These are phyloP conservation scores for Hartigia nigra DNA, from an alignment of 2,888 invertebrate genomes.

Conservation along the genomic window DNA sequence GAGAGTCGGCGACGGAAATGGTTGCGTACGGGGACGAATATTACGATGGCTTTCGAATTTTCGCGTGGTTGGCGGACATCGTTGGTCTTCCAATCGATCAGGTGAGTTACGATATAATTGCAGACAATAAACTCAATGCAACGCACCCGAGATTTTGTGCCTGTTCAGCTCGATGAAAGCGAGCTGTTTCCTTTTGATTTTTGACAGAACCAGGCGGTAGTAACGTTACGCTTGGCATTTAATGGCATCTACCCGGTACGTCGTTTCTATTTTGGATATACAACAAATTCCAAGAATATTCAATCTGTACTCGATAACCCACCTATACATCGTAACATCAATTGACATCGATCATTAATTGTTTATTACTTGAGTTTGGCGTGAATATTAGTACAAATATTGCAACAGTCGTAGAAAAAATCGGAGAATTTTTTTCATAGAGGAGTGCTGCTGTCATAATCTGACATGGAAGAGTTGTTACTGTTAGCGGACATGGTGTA, in stretches of 20 bases:
- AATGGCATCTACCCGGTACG: neutral
- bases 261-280: neutral
- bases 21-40: constrained; percentile 61
- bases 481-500: neutral
- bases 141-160: neutral
- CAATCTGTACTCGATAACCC: neutral
- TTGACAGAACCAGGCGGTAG: neutral
- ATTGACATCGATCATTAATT: neutral
- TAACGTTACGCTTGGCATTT: neutral
- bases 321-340: neutral
- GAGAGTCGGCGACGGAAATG: constrained; percentile 35
- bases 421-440: neutral
- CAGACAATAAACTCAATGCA: neutral
- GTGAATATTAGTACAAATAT: neutral
- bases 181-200: constrained; percentile 3
- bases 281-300: neutral
- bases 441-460: neutral
- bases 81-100: constrained; percentile 82
- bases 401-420: neutral
- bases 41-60: constrained; percentile 79
- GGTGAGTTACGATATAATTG: constrained; percentile 69
- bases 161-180: neutral
- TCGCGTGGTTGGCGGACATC: constrained; percentile 75
- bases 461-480: neutral
- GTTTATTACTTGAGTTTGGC: neutral